Conservation (phyloP, 2,797 vertebrate species). For the Nyctibius grandis region DNA sequence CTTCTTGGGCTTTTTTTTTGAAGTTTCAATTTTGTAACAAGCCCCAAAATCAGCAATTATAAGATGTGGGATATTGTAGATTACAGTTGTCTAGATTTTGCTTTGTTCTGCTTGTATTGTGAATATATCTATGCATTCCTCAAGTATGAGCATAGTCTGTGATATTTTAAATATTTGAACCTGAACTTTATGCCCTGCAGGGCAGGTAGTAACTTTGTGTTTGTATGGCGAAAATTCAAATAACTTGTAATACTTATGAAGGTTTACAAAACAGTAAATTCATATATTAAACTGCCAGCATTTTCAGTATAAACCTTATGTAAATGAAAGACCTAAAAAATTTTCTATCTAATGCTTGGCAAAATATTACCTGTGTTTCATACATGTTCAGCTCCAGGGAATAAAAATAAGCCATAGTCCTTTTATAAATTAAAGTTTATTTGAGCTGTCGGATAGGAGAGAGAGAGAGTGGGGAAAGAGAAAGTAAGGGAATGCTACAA, state of each 20-base stretch:
- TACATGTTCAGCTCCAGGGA: background rate
- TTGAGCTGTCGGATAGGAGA: background rate
- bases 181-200: background rate
- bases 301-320: background rate
- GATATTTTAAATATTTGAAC: background rate
- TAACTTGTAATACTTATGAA: background rate
- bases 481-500: background rate
- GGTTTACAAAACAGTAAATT: background rate
- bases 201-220: background rate
- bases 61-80: background rate
- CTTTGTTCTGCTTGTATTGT: background rate
- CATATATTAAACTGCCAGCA: background rate
- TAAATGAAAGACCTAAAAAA: background rate
- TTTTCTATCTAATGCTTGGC: background rate
- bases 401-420: background rate
- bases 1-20: background rate
- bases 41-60: background rate
- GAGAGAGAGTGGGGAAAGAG: background rate
- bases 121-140: background rate
- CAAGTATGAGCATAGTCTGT: background rate
- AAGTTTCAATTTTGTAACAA: background rate
- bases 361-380: background rate
- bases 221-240: background rate
- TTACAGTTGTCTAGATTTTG: background rate
- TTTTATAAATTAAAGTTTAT: background rate